Percentiles rank a stretch among this genome's conserved stretches.
phyloP scores from a whole-genome alignment of 1,140 invertebrate genomes.

The Drosophila insularis region DNA sequence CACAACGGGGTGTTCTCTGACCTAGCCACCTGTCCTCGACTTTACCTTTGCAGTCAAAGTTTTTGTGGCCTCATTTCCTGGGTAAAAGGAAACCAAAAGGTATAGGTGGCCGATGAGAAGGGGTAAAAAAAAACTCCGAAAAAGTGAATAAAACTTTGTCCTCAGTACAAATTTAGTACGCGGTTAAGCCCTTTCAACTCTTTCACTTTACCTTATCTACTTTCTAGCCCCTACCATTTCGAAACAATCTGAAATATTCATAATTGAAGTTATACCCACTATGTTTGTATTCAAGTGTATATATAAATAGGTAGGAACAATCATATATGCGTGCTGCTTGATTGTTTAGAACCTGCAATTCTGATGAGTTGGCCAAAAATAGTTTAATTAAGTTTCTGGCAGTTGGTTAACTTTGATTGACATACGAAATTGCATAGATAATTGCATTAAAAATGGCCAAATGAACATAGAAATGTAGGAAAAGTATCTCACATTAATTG shows the following conservation, averaged over 20 bases:
- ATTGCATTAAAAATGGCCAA: not conserved
- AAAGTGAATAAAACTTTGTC: slow-evolving; percentile 67
- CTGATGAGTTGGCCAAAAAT: slow-evolving; percentile 50
- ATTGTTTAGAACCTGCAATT: slow-evolving; percentile 64
- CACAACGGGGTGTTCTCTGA: slow-evolving; percentile 48
- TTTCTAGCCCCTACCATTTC: slow-evolving; percentile 26
- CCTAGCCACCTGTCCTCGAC: slow-evolving; percentile 65
- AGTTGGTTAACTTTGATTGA: slow-evolving; percentile 45
- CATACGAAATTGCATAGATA: slow-evolving; percentile 10
- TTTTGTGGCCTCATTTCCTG: slow-evolving; percentile 52
- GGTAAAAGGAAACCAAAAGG: not conserved
- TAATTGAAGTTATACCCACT: slow-evolving; percentile 75
- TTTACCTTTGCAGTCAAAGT: slow-evolving; percentile 57
- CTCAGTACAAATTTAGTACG: slow-evolving; percentile 39
- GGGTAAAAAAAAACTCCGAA: not conserved
- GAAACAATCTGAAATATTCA: slow-evolving; percentile 64
- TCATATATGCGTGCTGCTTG: slow-evolving; percentile 42
- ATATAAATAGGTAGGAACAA: slow-evolving; percentile 8
- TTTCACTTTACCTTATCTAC: slow-evolving; percentile 33
- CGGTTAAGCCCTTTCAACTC: slow-evolving; percentile 36
- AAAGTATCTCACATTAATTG: too few relatives aligned
- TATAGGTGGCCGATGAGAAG: too few relatives aligned
- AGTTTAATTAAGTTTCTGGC: slow-evolving; percentile 31
- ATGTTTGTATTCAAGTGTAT: slow-evolving; percentile 11
- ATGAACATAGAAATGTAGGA: not conserved